Conservation (phyloP, 2,113 vertebrate species). For the Entelurus aequoreus region DNA sequence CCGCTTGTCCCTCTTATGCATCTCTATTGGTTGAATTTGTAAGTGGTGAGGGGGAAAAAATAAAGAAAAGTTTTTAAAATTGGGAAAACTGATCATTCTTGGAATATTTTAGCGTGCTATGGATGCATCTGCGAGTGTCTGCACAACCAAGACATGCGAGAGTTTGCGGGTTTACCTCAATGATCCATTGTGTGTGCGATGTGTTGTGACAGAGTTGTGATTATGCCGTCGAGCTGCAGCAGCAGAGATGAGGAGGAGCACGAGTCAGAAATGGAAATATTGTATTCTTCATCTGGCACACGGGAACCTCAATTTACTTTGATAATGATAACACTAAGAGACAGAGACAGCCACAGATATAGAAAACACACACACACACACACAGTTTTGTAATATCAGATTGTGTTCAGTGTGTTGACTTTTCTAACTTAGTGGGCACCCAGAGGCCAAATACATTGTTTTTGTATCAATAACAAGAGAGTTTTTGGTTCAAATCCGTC, state of each 20-base stretch:
- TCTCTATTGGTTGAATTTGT: too few relatives aligned
- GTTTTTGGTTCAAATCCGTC: background rate
- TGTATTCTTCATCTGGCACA: constrained; percentile 57
- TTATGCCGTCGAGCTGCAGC: constrained; percentile 39
- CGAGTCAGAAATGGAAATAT: constrained; percentile 60
- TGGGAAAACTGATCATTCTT: background rate
- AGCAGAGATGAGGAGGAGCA: constrained; percentile 22
- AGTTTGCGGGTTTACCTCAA: constrained; percentile 3
- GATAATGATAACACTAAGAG: constrained; percentile 65
- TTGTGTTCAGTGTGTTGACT: constrained; percentile 5
- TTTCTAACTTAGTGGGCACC: background rate
- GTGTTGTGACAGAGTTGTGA: constrained; percentile 61
- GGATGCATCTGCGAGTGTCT: background rate
- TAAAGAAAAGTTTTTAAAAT: background rate
- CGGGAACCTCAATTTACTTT: constrained; percentile 53
- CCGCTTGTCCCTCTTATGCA: too few relatives aligned
- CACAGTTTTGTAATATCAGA: constrained; percentile 18
- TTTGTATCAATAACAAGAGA: background rate
- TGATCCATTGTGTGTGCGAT: constrained; percentile 53
- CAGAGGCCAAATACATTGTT: constrained; percentile 1
- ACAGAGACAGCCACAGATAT: constrained; percentile 51
- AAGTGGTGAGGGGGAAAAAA: too few relatives aligned
- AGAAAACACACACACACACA: constrained; percentile 18
- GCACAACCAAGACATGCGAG: constrained; percentile 5
- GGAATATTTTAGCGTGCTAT: background rate